Evolutionary conservation across 1,140 invertebrate genomes (phyloP).

Genomic region (Bombus affinis): DNA sequence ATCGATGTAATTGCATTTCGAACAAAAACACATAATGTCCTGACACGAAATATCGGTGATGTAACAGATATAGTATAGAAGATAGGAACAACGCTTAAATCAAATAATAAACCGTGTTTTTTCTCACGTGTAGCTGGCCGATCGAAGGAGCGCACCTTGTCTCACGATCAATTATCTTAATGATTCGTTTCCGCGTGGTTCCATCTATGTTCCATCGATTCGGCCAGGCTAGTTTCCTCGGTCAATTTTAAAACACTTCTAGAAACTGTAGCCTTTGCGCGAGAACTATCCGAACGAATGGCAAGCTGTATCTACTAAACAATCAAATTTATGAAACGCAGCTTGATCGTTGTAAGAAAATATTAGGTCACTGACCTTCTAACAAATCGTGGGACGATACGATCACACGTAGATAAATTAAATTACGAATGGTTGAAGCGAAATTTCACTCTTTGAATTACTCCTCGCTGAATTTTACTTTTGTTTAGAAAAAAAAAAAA

Average conservation of each 20-base stretch:
- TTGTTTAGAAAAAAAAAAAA: too few species aligned
- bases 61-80: neutral
- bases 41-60: neutral
- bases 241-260: constrained; percentile 10
- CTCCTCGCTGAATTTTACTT: neutral
- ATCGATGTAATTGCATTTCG: neutral
- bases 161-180: constrained; percentile 41
- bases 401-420: neutral
- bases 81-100: neutral
- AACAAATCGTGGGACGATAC: neutral
- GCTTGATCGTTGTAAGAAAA: neutral
- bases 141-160: constrained; percentile 27
- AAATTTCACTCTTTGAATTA: neutral
- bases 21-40: neutral
- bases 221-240: neutral
- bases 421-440: too few species aligned
- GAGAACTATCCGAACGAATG: neutral
- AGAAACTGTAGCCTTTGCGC: constrained; percentile 9
- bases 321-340: neutral
- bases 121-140: neutral
- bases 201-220: constrained; percentile 18
- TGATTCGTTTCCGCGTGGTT: constrained; percentile 31
- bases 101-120: neutral
- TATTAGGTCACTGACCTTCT: too few species aligned
- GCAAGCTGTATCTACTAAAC: neutral